Conservation (phyloP, 2,888 invertebrate species). For the Dichetophora obliterata region DNA sequence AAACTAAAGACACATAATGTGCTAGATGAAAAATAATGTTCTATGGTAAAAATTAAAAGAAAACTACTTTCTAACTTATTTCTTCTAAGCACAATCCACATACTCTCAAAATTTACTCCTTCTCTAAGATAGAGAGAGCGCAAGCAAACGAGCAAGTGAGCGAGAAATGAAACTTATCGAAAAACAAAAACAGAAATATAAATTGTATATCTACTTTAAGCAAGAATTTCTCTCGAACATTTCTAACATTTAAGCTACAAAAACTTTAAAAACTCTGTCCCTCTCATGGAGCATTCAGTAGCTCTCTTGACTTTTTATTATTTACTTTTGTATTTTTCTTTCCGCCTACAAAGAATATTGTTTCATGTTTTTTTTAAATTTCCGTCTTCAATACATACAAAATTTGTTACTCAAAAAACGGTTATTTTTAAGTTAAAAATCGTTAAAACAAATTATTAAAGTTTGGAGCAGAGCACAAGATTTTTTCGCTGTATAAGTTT, state of each 20-base stretch:
- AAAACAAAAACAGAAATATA: conserved; percentile 12
- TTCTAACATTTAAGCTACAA: conserved; percentile 19
- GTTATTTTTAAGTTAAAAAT: conserved; percentile 23
- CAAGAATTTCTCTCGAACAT: conserved; percentile 30
- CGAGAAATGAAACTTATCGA: background rate
- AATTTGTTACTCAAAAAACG: background rate
- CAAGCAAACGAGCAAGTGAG: background rate
- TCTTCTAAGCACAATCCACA: conserved; percentile 37
- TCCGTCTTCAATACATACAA: conserved; percentile 7
- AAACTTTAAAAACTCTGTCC: background rate
- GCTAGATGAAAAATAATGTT: conserved; percentile 37
- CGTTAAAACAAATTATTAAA: background rate
- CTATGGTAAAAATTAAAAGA: conserved; percentile 25
- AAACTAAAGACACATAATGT: conserved; percentile 40
- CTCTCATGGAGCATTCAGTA: background rate
- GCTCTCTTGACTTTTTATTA: background rate
- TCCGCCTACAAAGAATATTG: background rate
- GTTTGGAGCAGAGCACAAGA: background rate
- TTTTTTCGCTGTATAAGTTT: background rate
- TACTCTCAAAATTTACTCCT: background rate
- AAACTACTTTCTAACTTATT: conserved; percentile 1
- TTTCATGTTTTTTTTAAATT: background rate
- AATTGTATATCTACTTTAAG: conserved; percentile 18
- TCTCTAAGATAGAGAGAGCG: background rate
- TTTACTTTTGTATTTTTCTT: background rate